Conservation (phyloP, 2,113 vertebrate genomes). For the Tapirus terrestris region DNA sequence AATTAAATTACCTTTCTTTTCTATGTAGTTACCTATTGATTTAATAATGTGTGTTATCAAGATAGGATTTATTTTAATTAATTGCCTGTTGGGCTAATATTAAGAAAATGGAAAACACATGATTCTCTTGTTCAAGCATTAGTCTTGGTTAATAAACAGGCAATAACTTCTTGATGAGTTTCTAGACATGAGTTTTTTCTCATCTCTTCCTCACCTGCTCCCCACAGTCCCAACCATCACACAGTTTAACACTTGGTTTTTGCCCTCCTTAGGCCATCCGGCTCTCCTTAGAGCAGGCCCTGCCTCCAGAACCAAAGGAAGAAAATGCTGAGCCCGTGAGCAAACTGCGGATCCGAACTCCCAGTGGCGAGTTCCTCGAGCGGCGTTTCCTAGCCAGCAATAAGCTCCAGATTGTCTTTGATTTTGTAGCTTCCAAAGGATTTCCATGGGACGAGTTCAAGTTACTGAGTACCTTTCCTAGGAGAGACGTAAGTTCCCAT, state of each 20-base stretch:
- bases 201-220: not conserved
- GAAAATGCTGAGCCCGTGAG: constrained; percentile 95
- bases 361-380: constrained; percentile 97
- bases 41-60: constrained; percentile 86
- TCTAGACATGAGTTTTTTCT: constrained; percentile 66
- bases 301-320: constrained; percentile 95
- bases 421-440: constrained; percentile 99
- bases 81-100: constrained; percentile 82
- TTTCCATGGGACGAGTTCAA: constrained; percentile 98
- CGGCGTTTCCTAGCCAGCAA: constrained; percentile 96
- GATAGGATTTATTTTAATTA: constrained; percentile 87
- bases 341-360: constrained; percentile 96
- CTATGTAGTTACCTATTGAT: constrained; percentile 79
- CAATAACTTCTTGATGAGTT: constrained; percentile 69
- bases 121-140: constrained; percentile 77
- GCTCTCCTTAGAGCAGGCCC: constrained; percentile 95
- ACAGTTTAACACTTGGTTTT: constrained; percentile 48
- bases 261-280: constrained; percentile 92
- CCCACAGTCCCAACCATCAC: not conserved
- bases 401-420: constrained; percentile 97
- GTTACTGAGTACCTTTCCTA: constrained; percentile 98
- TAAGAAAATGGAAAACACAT: constrained; percentile 83
- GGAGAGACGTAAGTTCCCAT: constrained; percentile 94
- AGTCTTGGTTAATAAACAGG: constrained; percentile 68
- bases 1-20: constrained; percentile 85